Evolutionary conservation across 2,797 vertebrate species (phyloP), one percentile per base, ranked within the genome.

Genomic region (Ibycter americanus): DNA sequence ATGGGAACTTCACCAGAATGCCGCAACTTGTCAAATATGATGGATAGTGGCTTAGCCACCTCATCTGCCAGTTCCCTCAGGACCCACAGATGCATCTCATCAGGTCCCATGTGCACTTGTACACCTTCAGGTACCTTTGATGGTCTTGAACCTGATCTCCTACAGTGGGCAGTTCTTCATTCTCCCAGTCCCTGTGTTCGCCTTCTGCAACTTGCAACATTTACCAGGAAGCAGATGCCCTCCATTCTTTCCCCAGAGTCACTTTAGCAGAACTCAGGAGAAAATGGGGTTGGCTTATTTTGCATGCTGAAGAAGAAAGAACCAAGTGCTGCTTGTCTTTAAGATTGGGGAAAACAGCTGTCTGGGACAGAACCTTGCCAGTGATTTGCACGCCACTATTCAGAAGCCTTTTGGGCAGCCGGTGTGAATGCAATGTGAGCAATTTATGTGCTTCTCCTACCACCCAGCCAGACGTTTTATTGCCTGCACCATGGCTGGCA

Each of bases 391-490:
- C 52, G 29, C 19, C 3, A 0, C 47, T 11, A 9, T 66, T 77
- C 3, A 0, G n/a, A 40, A 73, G 9, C 34, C 42, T 90, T 92
- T 70, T 77, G 36, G 9, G 74, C 67, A 77, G 56, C 40, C 49
- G 1, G 0, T 32, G 34, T 6, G 58, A 89, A 80, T 65, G 72
- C 74, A 21, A 54, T 3, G 20, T 16, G 49, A 94, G 20, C 32
- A 73, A 96, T 97, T 97, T 82, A 70, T 95, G 89, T 79, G 59
- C 70, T 25, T 78, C 77, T 79, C 74, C 63, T 58, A 14, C 49
- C 38, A 56, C 31, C 38, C 49, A 76, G 34, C 25, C 62, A 89
- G 73, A n/a, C 20, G 0, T 80, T 95, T 97, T 86, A 96, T 86
- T 89, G 67, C 70, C 83, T 47, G 23, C 16, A 27, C 47, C 40